Percentiles rank a stretch among this genome's conserved stretches.
phyloP scores from a whole-genome alignment of 2,113 vertebrate species.

The Lagopus leucura region DNA sequence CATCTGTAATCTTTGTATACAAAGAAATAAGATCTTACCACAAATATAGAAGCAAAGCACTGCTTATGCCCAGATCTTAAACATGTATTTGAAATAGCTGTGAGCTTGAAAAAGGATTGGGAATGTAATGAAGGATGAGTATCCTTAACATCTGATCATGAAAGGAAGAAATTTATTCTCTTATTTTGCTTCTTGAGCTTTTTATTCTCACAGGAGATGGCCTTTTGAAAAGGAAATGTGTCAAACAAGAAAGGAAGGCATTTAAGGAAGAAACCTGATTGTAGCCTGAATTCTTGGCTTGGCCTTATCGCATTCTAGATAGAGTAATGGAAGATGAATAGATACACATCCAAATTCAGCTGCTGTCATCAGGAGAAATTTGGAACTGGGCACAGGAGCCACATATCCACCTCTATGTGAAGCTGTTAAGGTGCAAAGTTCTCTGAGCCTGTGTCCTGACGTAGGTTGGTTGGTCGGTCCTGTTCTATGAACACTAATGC shows the following conservation, averaged over 20 bases:
- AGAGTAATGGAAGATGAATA: constrained; percentile 11
- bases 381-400: background rate
- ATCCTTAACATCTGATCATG: background rate
- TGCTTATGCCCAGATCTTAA: background rate
- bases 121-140: background rate
- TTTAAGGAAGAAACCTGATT: background rate
- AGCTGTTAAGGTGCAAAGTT: background rate
- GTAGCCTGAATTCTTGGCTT: background rate
- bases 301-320: background rate
- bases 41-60: constrained; percentile 8
- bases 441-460: background rate
- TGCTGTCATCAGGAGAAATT: constrained; percentile 34
- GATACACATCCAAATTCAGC: constrained; percentile 39
- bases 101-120: background rate
- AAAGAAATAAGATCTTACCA: constrained; percentile 1
- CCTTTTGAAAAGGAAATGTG: background rate
- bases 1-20: background rate
- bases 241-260: background rate
- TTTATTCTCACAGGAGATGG: background rate
- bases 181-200: background rate
- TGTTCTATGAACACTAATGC: background rate
- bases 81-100: background rate
- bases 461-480: background rate
- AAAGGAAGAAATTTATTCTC: background rate
- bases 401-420: background rate